These are phyloP conservation scores for Eospalax fontanierii DNA, from an alignment of 2,797 vertebrate species.

Conservation along the genomic window DNA sequence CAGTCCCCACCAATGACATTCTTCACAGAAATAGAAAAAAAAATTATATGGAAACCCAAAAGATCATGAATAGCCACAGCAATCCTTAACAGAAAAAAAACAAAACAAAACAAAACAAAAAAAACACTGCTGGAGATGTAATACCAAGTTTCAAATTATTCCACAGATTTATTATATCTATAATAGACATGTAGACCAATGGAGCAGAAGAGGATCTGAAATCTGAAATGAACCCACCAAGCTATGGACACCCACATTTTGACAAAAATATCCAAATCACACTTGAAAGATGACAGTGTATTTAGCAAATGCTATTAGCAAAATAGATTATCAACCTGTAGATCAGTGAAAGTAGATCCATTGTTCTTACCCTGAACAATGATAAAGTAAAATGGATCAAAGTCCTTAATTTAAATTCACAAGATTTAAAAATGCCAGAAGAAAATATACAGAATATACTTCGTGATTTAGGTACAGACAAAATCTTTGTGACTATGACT, in stretches of 20 bases:
- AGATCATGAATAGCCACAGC: background rate
- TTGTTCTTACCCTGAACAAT: background rate
- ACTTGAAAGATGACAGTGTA: no score
- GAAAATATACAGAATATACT: background rate
- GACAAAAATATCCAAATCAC: background rate
- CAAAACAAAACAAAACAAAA: no score
- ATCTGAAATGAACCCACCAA: no score
- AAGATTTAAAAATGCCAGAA: background rate
- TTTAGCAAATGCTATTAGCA: background rate
- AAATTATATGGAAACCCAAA: background rate
- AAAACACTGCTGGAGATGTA: background rate
- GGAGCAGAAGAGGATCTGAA: background rate
- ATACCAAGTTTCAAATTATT: background rate
- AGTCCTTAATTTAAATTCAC: background rate
- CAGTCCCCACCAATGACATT: background rate
- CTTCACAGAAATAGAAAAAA: background rate
- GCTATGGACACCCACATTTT: background rate
- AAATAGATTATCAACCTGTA: background rate
- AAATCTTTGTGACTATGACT: background rate
- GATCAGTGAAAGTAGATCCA: background rate
- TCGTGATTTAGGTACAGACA: no score
- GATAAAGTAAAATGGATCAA: background rate
- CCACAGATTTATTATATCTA: background rate
- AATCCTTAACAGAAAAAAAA: no score
- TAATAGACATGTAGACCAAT: background rate